Evolutionary conservation across 2,797 vertebrate genomes (phyloP).

Genomic region (Pantherophis alleghaniensis): DNA sequence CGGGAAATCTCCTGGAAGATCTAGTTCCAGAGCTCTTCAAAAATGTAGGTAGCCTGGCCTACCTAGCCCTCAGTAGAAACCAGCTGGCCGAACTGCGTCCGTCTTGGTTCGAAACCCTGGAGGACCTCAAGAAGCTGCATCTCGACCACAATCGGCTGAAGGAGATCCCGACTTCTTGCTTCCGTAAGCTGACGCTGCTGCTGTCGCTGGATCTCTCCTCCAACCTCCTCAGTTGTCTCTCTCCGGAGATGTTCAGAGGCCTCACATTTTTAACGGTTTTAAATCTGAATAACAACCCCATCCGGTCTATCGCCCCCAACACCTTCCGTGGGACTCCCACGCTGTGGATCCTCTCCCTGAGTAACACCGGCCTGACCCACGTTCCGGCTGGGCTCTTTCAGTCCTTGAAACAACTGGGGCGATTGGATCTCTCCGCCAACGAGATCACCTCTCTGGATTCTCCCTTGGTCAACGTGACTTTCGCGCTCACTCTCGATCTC

Average conservation of each 20-base stretch:
- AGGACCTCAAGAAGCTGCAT: conserved; percentile 34
- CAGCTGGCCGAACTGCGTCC: conserved; percentile 10
- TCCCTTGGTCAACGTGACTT: conserved; percentile 12
- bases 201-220: conserved; percentile 47
- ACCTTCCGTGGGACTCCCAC: conserved; percentile 15
- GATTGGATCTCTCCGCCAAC: conserved; percentile 65
- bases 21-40: conserved; percentile 35
- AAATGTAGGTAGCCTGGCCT: neutral
- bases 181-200: conserved; percentile 32
- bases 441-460: conserved; percentile 26
- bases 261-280: conserved; percentile 30
- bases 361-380: conserved; percentile 8
- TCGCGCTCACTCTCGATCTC: conserved; percentile 50
- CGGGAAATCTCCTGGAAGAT: conserved; percentile 45
- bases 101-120: conserved; percentile 24
- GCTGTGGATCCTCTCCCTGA: conserved; percentile 60
- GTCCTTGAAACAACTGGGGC: conserved; percentile 12
- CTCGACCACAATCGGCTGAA: conserved; percentile 48
- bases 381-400: conserved; percentile 3
- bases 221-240: conserved; percentile 48
- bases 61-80: conserved; percentile 59
- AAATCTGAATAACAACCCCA: conserved; percentile 49
- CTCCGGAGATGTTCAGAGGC: conserved; percentile 33
- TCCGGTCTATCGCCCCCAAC: accelerated
- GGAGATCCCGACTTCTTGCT: neutral